Conservation (phyloP, 2,888 invertebrate species). For the Nymphalis polychloros region DNA sequence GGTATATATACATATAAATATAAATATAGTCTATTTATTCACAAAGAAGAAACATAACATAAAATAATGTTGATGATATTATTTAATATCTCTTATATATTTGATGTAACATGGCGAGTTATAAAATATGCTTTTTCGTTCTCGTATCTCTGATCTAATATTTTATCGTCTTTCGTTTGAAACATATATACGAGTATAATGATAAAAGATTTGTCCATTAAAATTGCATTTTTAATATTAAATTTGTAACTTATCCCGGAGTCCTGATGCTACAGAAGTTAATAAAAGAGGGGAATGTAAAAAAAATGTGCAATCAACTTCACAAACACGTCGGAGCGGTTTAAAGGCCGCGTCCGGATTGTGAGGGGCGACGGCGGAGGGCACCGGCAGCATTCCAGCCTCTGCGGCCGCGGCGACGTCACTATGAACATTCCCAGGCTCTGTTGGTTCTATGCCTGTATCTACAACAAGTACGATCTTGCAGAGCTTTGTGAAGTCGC, state of each 20-base stretch:
- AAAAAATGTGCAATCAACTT: conserved; percentile 81
- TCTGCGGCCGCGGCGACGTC: conserved; percentile 67
- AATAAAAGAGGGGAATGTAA: conserved; percentile 78
- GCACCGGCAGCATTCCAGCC: conserved; percentile 73
- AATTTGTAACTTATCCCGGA: conserved; percentile 15
- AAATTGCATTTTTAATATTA: not conserved
- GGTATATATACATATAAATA: too few relatives aligned
- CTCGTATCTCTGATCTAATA: too few relatives aligned
- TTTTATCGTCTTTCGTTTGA: not conserved
- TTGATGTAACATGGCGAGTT: too few relatives aligned
- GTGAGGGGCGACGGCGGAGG: conserved; percentile 72
- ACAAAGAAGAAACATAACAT: too few relatives aligned
- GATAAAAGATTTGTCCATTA: not conserved
- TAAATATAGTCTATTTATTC: not conserved
- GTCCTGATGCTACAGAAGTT: conserved; percentile 43
- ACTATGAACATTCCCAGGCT: conserved; percentile 59
- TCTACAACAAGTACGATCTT: conserved; percentile 12
- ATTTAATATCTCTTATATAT: too few relatives aligned
- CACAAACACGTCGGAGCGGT: conserved; percentile 80
- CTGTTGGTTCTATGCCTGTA: conserved; percentile 46
- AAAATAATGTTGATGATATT: too few relatives aligned
- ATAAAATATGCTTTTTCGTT: too few relatives aligned
- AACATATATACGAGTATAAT: not conserved
- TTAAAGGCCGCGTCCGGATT: conserved; percentile 80
- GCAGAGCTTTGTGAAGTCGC: conserved; percentile 30